Conservation (phyloP, 2,113 vertebrate species). For the Serinus canaria region DNA sequence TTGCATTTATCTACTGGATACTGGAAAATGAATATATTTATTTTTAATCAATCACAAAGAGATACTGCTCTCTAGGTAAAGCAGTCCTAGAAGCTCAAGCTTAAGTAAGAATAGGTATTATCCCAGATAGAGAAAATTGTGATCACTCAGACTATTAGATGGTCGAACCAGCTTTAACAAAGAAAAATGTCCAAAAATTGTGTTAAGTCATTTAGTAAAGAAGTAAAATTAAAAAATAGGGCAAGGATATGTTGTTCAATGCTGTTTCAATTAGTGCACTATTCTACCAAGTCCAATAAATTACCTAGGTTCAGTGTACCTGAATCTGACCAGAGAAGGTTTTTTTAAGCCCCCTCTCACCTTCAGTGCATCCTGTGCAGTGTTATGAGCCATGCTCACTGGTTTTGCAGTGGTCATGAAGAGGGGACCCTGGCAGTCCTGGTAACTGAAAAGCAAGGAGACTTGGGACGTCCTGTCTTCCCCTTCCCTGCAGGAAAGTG, state of each 20-base stretch:
- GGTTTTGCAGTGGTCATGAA: fast-evolving
- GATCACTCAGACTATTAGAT: neutral
- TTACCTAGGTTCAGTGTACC: neutral
- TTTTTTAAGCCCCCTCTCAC: neutral
- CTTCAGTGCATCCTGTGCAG: neutral
- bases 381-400: fast-evolving
- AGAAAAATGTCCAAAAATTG: neutral
- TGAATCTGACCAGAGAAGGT: neutral
- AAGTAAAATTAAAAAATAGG: neutral
- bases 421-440: fast-evolving
- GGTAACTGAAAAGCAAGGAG: fast-evolving
- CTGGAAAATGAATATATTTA: neutral
- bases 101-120: neutral
- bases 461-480: too few species aligned
- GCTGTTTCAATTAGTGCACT: neutral
- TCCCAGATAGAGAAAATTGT: neutral
- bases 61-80: neutral
- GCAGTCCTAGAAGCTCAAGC: neutral
- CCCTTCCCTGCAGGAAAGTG: neutral
- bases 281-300: neutral
- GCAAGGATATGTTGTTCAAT: neutral
- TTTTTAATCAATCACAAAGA: neutral
- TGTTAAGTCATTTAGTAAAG: neutral
- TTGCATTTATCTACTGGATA: neutral
- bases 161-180: neutral